Evolutionary conservation across 2,113 vertebrate species (phyloP).

Genomic region (Phaethornis superciliosus): DNA sequence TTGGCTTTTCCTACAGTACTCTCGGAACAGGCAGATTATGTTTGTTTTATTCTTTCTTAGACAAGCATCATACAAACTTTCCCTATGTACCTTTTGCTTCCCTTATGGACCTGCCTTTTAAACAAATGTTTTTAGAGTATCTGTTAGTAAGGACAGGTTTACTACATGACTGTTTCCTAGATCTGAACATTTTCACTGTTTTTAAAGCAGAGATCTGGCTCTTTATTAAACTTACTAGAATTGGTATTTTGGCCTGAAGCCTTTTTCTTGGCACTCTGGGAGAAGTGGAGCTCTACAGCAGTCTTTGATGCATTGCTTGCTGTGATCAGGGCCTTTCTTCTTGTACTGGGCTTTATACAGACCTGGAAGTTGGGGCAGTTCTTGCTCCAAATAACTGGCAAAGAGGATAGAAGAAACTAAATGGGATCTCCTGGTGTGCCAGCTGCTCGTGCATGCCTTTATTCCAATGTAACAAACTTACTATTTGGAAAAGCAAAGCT

Average conservation of each 20-base stretch:
- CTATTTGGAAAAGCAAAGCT: not conserved
- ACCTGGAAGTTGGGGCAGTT: not conserved
- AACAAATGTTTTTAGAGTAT: not conserved
- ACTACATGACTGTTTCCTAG: not conserved
- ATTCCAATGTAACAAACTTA: not conserved
- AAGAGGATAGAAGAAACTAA: not conserved
- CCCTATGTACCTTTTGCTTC: not conserved
- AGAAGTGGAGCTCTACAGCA: not conserved
- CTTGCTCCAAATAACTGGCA: not conserved
- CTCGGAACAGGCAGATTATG: not conserved
- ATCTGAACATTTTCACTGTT: not conserved
- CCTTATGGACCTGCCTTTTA: not conserved
- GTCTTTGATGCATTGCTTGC: slow-evolving; percentile 36
- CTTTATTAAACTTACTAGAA: slow-evolving; percentile 45
- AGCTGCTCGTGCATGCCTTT: not conserved
- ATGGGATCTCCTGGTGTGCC: not conserved
- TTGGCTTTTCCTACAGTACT: not conserved
- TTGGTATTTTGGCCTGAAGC: slow-evolving; percentile 51
- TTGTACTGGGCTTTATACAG: not conserved
- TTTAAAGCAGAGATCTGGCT: slow-evolving; percentile 7
- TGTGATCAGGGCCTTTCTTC: not conserved
- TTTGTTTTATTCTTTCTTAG: not conserved
- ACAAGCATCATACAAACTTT: not conserved
- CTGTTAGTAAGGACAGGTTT: not conserved
- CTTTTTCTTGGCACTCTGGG: slow-evolving; percentile 4